These are phyloP conservation scores for Anticlea derivata DNA, from an alignment of 2,888 invertebrate genomes.

Conservation along the genomic window DNA sequence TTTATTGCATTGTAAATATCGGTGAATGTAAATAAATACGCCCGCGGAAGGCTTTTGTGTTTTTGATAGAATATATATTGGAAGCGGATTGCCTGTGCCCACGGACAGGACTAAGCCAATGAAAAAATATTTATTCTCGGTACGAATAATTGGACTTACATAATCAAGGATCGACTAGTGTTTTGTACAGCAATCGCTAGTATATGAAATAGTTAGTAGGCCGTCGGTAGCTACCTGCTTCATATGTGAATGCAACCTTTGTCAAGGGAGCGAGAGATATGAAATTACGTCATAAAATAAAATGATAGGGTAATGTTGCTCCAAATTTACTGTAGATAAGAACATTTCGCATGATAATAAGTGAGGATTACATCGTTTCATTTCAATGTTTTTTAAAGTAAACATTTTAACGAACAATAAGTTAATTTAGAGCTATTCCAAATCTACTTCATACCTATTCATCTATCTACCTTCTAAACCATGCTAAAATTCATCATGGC, in stretches of 20 bases:
- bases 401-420: not conserved
- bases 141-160: no score
- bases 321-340: constrained; percentile 24
- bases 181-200: no score
- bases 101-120: not conserved
- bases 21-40: constrained; percentile 49
- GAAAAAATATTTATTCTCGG: no score
- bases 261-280: constrained; percentile 27
- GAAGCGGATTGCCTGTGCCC: constrained; percentile 10
- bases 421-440: no score
- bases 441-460: no score
- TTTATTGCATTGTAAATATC: constrained; percentile 56
- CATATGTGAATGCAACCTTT: constrained; percentile 10
- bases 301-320: constrained; percentile 40
- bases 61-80: constrained; percentile 34
- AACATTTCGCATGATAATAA: constrained; percentile 22
- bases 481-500: no score
- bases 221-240: constrained; percentile 1
- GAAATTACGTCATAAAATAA: constrained; percentile 41
- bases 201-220: not conserved
- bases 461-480: no score
- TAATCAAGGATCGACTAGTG: no score
- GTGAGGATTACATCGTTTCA: constrained; percentile 1
- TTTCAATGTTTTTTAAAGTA: not conserved
- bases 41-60: constrained; percentile 36